Evolutionary conservation across 2,888 invertebrate genomes (phyloP).

Genomic region (Drosophila setosimentum): DNA sequence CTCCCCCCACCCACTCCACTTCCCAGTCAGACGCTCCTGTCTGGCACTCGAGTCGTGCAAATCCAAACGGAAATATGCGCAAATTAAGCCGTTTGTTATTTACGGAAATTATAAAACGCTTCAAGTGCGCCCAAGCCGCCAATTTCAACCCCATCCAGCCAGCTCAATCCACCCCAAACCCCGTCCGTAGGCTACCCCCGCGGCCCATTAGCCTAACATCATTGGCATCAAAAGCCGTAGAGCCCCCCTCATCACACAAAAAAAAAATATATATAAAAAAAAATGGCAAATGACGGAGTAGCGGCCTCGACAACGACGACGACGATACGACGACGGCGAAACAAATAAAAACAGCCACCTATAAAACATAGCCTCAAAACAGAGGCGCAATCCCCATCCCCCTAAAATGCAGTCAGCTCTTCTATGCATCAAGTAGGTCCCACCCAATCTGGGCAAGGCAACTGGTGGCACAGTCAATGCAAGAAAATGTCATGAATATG

Average conservation of each 20-base stretch:
- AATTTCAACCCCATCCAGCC: constrained; percentile 47
- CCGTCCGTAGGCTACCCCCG: not conserved
- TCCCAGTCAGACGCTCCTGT: constrained; percentile 5
- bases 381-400: not conserved
- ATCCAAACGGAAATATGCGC: constrained; percentile 81
- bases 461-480: constrained; percentile 71
- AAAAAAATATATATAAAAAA: not conserved
- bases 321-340: constrained; percentile 35
- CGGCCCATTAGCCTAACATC: constrained; percentile 3
- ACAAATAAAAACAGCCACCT: constrained; percentile 43
- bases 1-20: not conserved
- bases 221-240: constrained; percentile 26
- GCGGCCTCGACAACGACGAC: constrained; percentile 35
- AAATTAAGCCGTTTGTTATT: constrained; percentile 84
- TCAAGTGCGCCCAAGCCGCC: constrained; percentile 76
- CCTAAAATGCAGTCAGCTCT: constrained; percentile 1
- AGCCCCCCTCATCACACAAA: constrained; percentile 22
- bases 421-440: not conserved
- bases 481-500: constrained; percentile 80
- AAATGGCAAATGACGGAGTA: constrained; percentile 55
- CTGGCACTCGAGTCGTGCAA: constrained; percentile 76
- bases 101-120: constrained; percentile 83
- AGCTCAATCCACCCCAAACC: not conserved
- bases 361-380: constrained; percentile 29
- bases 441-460: constrained; percentile 23